Evolutionary conservation across 2,888 invertebrate genomes (phyloP).

Genomic region (Aplocera efformata): DNA sequence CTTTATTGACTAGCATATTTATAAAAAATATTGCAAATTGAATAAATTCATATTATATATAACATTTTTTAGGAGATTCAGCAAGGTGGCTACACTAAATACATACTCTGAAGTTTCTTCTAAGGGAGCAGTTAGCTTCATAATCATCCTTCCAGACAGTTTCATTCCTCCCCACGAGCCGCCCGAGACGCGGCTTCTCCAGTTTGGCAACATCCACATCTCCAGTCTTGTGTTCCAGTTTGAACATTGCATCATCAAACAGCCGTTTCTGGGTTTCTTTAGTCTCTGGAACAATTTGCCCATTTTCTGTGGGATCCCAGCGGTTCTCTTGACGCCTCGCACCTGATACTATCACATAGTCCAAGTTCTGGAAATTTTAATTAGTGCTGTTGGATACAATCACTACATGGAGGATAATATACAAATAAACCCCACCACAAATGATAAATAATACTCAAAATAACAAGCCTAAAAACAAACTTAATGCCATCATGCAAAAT

Average conservation of each 20-base stretch:
- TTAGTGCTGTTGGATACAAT: background rate
- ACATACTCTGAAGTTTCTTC: constrained; percentile 92
- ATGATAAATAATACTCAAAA: too few species aligned
- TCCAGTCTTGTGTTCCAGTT: constrained; percentile 93
- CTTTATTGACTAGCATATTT: too few species aligned
- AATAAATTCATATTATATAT: too few species aligned
- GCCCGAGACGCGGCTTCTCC: constrained; percentile 86
- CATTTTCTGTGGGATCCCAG: constrained; percentile 98
- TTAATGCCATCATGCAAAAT: too few species aligned
- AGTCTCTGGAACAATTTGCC: constrained; percentile 94
- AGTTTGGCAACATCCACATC: constrained; percentile 86
- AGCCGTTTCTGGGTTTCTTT: constrained; percentile 93
- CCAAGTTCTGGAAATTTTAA: constrained; percentile 88
- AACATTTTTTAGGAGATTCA: too few species aligned
- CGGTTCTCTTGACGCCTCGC: constrained; percentile 98
- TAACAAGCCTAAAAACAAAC: too few species aligned
- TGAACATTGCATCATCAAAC: constrained; percentile 98
- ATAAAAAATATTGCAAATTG: too few species aligned
- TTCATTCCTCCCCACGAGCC: constrained; percentile 89
- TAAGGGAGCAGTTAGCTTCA: constrained; percentile 90
- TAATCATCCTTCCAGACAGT: constrained; percentile 95
- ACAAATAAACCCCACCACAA: too few species aligned
- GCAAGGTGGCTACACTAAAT: background rate
- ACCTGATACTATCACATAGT: constrained; percentile 97
- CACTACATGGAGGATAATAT: too few species aligned